Evolutionary conservation across 2,888 invertebrate species (phyloP).

Genomic region (Achlya flavicornis): DNA sequence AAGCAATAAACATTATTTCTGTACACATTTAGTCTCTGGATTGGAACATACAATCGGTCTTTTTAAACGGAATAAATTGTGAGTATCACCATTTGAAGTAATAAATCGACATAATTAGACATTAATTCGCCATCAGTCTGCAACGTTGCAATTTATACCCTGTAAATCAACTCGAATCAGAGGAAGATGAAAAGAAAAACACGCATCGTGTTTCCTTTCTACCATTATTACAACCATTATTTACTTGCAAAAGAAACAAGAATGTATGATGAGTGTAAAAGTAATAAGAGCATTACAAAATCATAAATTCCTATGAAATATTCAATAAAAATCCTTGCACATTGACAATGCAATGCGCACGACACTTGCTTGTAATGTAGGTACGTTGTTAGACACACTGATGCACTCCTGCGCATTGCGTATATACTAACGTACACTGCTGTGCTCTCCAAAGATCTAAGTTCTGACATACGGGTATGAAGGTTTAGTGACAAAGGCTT

Average conservation of each 20-base stretch:
- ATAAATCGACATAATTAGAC: not conserved
- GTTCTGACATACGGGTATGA: not conserved
- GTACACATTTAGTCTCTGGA: no score
- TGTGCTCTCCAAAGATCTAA: not conserved
- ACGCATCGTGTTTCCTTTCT: not conserved
- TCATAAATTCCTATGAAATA: conserved; percentile 23
- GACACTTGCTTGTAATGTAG: not conserved
- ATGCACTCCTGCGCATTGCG: conserved; percentile 2
- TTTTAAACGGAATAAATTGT: no score
- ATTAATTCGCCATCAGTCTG: no score
- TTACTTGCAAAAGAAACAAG: conserved; percentile 6
- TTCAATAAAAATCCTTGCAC: conserved; percentile 21
- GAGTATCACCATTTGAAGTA: not conserved
- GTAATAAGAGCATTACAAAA: conserved; percentile 22
- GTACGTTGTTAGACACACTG: conserved; percentile 1
- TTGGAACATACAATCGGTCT: no score
- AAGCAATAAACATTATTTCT: no score
- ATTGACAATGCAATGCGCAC: not conserved
- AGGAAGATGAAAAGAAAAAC: not conserved
- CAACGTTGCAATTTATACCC: not conserved
- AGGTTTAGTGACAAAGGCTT: not conserved
- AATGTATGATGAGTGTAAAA: conserved; percentile 13
- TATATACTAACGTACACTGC: not conserved
- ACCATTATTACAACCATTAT: not conserved
- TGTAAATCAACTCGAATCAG: not conserved